A percentile compares a stretch with the other conserved stretches of the same genome.
Conservation (phyloP, 2,113 vertebrate species). For the Polyodon spathula region DNA sequence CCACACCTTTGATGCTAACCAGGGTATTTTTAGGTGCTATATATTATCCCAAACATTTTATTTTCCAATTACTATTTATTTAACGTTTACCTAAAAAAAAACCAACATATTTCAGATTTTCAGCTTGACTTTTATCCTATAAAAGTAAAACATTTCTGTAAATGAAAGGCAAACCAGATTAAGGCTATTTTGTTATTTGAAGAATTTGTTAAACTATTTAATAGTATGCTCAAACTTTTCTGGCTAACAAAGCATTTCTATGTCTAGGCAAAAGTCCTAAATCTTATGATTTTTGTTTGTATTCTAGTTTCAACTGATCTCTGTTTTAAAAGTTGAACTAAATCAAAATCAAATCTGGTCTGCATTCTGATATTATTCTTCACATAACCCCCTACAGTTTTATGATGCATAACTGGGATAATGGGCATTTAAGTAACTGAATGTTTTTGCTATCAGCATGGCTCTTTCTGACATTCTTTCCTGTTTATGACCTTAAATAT, state of each 20-base stretch:
- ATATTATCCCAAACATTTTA: too few relatives aligned
- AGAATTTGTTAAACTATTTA: too few relatives aligned
- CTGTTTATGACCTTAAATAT: conserved; percentile 15
- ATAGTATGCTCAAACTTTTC: too few relatives aligned
- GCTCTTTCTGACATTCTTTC: conserved; percentile 23
- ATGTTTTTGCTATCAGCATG: conserved; percentile 7
- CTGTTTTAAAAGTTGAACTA: conserved; percentile 11
- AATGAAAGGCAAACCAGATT: too few relatives aligned
- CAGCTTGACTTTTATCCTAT: too few relatives aligned
- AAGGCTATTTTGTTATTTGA: too few relatives aligned
- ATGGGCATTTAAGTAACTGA: conserved; percentile 11
- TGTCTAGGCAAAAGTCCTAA: conserved; percentile 1
- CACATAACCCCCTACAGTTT: conserved; percentile 6
- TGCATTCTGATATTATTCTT: conserved; percentile 19
- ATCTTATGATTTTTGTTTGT: conserved; percentile 10
- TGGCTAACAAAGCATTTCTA: conserved; percentile 8
- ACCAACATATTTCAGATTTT: too few relatives aligned
- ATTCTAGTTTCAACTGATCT: conserved; percentile 14
- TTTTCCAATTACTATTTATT: too few relatives aligned
- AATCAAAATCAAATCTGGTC: conserved; percentile 5
- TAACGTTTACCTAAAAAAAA: too few relatives aligned
- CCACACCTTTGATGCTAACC: too few relatives aligned
- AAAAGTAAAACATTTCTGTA: too few relatives aligned
- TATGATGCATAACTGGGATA: conserved; percentile 1
- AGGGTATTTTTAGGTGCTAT: too few relatives aligned